Conservation (phyloP, 2,888 invertebrate genomes). For the Aporophyla lueneburgensis region DNA sequence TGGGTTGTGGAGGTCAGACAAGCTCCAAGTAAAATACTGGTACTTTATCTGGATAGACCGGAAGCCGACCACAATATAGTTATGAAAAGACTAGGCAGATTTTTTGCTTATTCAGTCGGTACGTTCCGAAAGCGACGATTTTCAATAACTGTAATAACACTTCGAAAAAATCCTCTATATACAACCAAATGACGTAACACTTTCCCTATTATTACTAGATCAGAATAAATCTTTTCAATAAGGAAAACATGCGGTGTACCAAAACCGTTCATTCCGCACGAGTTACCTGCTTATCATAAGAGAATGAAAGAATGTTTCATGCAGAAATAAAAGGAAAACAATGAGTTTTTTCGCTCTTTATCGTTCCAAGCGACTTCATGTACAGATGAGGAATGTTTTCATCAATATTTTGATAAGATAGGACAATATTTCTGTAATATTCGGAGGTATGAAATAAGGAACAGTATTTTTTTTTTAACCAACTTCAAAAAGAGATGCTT, state of each 20-base stretch:
- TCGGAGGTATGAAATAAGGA: background rate
- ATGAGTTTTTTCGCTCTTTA: conserved; percentile 29
- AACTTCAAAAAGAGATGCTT: no score
- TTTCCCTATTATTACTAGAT: conserved; percentile 2
- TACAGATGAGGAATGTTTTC: background rate
- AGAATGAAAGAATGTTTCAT: conserved; percentile 28
- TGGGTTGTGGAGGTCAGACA: no score
- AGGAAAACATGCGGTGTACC: conserved; percentile 31
- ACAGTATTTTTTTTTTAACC: no score
- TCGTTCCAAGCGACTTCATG: background rate
- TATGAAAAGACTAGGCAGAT: no score
- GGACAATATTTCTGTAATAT: background rate
- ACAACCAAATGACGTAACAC: background rate
- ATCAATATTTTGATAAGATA: conserved; percentile 15
- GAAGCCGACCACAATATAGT: no score
- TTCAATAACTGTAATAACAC: background rate
- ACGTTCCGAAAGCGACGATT: background rate
- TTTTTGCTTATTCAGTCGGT: background rate
- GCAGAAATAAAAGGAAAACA: conserved; percentile 46
- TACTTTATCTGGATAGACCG: no score
- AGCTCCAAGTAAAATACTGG: no score
- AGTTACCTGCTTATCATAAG: conserved; percentile 39
- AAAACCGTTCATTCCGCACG: conserved; percentile 41
- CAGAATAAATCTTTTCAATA: conserved; percentile 17
- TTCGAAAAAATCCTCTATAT: background rate